Percentiles rank a stretch among this genome's conserved stretches.
Evolutionary conservation across 1,140 invertebrate species (phyloP).

Genomic region (Elymnias hypermnestra): DNA sequence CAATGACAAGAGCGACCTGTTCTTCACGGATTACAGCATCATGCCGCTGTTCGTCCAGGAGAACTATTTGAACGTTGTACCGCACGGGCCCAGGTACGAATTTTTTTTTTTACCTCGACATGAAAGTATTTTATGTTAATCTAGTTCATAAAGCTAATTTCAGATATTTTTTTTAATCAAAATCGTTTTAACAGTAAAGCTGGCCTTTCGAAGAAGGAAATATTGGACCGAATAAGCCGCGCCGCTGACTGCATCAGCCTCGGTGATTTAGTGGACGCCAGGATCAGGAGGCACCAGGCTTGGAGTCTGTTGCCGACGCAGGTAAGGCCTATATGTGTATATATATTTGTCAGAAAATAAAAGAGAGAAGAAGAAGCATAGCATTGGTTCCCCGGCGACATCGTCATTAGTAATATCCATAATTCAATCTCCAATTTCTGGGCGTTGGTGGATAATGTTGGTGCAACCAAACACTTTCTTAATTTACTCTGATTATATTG

Average conservation of each 20-base stretch:
- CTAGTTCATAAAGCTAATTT: no score
- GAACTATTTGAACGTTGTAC: conserved; percentile 91
- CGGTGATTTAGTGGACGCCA: conserved; percentile 90
- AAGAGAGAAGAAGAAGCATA: no score
- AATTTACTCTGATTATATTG: no score
- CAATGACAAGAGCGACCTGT: conserved; percentile 92
- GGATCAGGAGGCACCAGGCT: conserved; percentile 85
- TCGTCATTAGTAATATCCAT: no score
- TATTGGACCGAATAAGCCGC: conserved; percentile 75
- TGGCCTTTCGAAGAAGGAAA: conserved; percentile 1
- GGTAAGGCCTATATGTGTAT: no score
- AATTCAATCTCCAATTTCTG: no score
- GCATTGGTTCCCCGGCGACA: no score
- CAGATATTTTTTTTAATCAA: neutral
- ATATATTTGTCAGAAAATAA: no score
- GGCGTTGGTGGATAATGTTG: no score
- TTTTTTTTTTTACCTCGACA: neutral
- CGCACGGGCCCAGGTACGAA: conserved; percentile 82
- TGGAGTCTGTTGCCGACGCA: conserved; percentile 96
- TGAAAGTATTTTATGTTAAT: no score
- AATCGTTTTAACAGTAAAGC: neutral
- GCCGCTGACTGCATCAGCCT: conserved; percentile 90
- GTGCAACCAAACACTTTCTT: no score
- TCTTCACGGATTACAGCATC: conserved; percentile 98
- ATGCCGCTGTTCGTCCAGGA: conserved; percentile 98